Conservation (phyloP, 2,113 vertebrate genomes). For the Mandrillus leucophaeus region DNA sequence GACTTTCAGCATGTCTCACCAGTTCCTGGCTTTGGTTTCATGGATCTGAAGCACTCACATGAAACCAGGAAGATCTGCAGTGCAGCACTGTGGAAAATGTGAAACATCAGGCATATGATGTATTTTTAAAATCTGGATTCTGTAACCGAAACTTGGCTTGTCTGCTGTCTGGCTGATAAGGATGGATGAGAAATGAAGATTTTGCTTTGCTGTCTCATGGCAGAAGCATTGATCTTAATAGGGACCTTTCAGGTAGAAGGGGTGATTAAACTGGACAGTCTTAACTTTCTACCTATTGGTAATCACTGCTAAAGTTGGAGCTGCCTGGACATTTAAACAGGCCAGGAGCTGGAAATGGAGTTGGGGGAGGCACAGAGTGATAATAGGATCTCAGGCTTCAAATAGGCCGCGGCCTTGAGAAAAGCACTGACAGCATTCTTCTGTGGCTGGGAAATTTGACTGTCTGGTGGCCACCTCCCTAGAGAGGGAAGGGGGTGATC, state of each 20-base stretch:
- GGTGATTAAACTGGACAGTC: background rate
- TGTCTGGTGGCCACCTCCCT: background rate
- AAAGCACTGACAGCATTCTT: background rate
- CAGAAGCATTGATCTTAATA: conserved; percentile 12
- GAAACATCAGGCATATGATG: conserved; percentile 62
- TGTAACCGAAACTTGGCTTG: conserved; percentile 67
- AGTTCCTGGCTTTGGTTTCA: conserved; percentile 72
- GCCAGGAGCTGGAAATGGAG: background rate
- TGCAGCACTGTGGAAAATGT: conserved; percentile 78
- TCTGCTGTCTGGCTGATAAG: conserved; percentile 77
- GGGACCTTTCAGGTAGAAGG: background rate
- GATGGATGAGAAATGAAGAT: conserved; percentile 59
- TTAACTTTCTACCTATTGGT: background rate
- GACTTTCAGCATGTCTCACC: conserved; percentile 54
- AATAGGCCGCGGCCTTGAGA: background rate
- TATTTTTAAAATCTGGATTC: conserved; percentile 70
- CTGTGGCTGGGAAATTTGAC: background rate
- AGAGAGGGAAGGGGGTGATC: background rate
- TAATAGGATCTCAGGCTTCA: background rate
- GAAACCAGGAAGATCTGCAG: conserved; percentile 60
- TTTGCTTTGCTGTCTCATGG: conserved; percentile 36
- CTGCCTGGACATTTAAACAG: background rate
- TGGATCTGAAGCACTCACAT: conserved; percentile 47
- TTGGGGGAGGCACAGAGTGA: background rate
- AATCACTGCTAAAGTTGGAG: background rate